These are phyloP conservation scores for Peucedramus taeniatus DNA, from an alignment of 2,113 vertebrate genomes.

Conservation along the genomic window DNA sequence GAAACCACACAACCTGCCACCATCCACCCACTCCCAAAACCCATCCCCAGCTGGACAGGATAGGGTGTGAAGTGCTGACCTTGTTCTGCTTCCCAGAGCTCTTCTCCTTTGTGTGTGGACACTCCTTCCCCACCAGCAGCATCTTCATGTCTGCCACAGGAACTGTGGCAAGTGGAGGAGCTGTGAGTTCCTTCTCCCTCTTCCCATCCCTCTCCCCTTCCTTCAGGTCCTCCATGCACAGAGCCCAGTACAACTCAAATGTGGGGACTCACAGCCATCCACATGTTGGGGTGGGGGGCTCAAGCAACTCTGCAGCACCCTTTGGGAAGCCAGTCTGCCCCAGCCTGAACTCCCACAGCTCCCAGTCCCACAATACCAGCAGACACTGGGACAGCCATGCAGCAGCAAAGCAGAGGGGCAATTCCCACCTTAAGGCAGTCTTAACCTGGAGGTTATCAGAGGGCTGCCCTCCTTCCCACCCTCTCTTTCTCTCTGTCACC, in stretches of 20 bases:
- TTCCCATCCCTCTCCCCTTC: not conserved
- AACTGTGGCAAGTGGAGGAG: conserved; percentile 69
- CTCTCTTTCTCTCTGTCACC: conserved; percentile 16
- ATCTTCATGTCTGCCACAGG: conserved; percentile 90
- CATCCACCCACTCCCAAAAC: not conserved
- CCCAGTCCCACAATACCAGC: not conserved
- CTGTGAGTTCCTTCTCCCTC: not conserved
- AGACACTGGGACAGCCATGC: fast-evolving
- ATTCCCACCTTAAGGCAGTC: not conserved
- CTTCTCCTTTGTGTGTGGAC: conserved; percentile 91
- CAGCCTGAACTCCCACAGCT: not conserved
- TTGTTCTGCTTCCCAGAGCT: conserved; percentile 92
- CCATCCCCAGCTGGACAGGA: not conserved
- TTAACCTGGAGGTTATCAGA: not conserved
- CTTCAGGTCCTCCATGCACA: fast-evolving
- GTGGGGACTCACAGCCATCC: not conserved
- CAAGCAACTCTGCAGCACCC: not conserved
- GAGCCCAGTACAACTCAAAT: not conserved
- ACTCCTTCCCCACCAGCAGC: conserved; percentile 89
- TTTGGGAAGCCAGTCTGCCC: not conserved
- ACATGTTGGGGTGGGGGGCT: not conserved
- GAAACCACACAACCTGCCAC: not conserved
- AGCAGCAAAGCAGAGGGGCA: not conserved
- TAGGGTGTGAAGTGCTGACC: conserved; percentile 63
- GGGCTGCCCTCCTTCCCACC: not conserved